Percentiles rank a stretch among this genome's conserved stretches.
phyloP scores from a whole-genome alignment of 2,113 vertebrate genomes.

The Amia ocellicauda region DNA sequence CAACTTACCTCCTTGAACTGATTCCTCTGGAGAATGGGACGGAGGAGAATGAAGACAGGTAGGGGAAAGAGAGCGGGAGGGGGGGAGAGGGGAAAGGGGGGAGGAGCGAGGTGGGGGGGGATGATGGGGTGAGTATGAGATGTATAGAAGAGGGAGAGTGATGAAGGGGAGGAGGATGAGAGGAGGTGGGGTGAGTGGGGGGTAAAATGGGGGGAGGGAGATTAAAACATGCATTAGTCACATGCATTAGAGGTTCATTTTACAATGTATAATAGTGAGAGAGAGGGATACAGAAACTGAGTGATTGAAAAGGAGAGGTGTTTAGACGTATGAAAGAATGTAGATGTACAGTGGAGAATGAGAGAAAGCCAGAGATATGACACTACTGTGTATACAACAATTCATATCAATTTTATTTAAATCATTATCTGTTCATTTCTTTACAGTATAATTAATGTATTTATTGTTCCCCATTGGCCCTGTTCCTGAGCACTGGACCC shows the following conservation, averaged over 20 bases:
- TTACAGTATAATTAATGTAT: too few relatives aligned
- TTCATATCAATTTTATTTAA: too few relatives aligned
- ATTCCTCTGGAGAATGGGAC: neutral
- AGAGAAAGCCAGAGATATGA: neutral
- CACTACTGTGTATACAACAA: too few relatives aligned
- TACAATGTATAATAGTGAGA: too few relatives aligned
- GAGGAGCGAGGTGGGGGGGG: slow-evolving; percentile 1
- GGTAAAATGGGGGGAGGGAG: slow-evolving; percentile 6
- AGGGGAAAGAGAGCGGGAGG: neutral
- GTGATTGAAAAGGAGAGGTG: neutral
- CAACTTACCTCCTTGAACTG: too few relatives aligned
- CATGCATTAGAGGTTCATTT: too few relatives aligned
- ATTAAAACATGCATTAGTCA: slow-evolving; percentile 21
- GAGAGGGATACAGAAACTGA: slow-evolving; percentile 19
- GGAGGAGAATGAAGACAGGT: neutral
- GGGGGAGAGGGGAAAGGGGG: neutral
- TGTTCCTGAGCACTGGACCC: too few relatives aligned
- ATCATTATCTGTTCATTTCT: too few relatives aligned
- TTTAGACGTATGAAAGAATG: neutral
- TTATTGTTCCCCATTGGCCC: too few relatives aligned
- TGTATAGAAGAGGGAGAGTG: slow-evolving; percentile 5
- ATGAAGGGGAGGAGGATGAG: slow-evolving; percentile 22
- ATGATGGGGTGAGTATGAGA: neutral
- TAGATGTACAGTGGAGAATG: neutral
- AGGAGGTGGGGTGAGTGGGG: neutral